Percentiles rank a stretch among this genome's conserved stretches.
Conservation (phyloP, 2,113 vertebrate species). For the Halcyon malimbica region DNA sequence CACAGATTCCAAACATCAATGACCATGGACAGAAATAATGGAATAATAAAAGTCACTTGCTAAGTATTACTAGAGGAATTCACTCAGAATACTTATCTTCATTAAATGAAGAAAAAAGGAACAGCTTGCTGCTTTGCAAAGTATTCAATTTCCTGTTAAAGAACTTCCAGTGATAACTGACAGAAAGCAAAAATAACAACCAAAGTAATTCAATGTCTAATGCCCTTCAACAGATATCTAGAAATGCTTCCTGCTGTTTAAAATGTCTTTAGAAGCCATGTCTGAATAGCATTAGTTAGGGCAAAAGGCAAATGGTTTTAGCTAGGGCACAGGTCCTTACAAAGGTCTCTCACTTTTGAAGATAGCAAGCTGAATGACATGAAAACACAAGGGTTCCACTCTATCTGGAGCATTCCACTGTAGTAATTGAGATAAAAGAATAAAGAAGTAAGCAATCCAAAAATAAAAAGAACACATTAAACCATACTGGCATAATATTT, state of each 20-base stretch:
- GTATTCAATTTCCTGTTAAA: not conserved
- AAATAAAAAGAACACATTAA: not conserved
- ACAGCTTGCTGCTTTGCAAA: not conserved
- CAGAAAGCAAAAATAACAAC: not conserved
- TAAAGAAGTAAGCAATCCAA: not conserved
- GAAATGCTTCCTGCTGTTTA: not conserved
- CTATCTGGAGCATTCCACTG: not conserved
- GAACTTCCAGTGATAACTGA: not conserved
- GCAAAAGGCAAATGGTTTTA: not conserved
- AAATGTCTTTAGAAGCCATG: not conserved
- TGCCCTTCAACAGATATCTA: not conserved
- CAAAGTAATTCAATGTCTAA: not conserved
- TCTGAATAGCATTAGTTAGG: not conserved
- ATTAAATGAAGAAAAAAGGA: not conserved
- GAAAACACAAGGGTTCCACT: not conserved
- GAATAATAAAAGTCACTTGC: not conserved
- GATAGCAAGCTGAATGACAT: not conserved
- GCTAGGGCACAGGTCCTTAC: rapidly evolving
- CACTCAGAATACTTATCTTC: not conserved
- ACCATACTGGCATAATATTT: not conserved
- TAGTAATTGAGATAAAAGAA: not conserved
- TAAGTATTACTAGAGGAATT: not conserved
- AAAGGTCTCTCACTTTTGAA: not conserved
- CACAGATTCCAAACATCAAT: not conserved
- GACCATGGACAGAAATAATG: not conserved